phyloP scores from a whole-genome alignment of 2,797 vertebrate genomes.

The Chloroceryle inda region DNA sequence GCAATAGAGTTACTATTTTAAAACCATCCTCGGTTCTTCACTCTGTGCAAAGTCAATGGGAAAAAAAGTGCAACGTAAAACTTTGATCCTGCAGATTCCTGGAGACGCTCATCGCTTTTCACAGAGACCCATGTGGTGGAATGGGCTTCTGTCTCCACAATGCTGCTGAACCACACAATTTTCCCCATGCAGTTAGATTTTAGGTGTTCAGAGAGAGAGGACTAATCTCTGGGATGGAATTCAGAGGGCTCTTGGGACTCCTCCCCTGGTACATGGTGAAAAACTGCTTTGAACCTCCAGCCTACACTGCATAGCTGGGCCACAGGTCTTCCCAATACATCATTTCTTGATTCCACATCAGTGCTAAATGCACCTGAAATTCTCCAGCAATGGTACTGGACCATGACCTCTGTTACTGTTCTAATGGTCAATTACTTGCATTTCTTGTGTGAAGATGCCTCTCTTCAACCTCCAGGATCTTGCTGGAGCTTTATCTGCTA shows the following conservation, averaged over 20 bases:
- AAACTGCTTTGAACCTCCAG: background rate
- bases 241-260: background rate
- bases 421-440: background rate
- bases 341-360: background rate
- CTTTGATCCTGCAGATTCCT: background rate
- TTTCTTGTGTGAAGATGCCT: background rate
- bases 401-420: background rate
- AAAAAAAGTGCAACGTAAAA: background rate
- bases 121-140: fast-evolving
- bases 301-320: background rate
- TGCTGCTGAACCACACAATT: background rate
- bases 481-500: background rate
- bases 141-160: background rate
- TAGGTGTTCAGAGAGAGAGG: background rate
- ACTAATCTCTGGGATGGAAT: background rate
- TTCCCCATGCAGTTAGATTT: background rate
- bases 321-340: background rate
- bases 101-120: background rate
- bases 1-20: background rate
- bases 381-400: background rate
- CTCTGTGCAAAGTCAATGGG: background rate
- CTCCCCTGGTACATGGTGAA: background rate
- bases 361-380: background rate
- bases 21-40: background rate
- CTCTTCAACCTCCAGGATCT: background rate